These are phyloP conservation scores for Tetraneura akinire DNA, from an alignment of 1,140 invertebrate species.

Conservation along the genomic window DNA sequence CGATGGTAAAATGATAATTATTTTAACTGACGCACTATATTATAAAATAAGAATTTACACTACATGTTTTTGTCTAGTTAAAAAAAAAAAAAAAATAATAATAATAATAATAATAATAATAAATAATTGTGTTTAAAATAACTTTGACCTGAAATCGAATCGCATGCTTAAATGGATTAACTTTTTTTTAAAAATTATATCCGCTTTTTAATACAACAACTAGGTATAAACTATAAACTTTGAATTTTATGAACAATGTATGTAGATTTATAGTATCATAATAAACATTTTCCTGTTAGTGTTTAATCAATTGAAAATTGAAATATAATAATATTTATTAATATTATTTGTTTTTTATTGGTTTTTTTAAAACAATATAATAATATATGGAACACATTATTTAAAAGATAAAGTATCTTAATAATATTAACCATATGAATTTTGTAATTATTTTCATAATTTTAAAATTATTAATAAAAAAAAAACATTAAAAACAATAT, in stretches of 20 bases:
- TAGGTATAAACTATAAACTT: not conserved
- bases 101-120: too few species aligned
- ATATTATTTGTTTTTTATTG: too few species aligned
- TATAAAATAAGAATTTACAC: constrained; percentile 4
- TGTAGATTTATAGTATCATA: too few species aligned
- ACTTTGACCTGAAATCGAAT: constrained; percentile 8
- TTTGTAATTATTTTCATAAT: too few species aligned
- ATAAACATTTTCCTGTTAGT: not conserved
- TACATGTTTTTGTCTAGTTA: not conserved
- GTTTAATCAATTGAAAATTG: not conserved
- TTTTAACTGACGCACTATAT: not conserved
- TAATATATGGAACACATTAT: too few species aligned
- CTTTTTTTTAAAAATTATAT: constrained; percentile 5
- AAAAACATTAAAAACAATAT: too few species aligned
- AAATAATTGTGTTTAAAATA: not conserved
- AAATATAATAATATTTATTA: too few species aligned
- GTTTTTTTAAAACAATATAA: too few species aligned
- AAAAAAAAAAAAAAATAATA: not conserved
- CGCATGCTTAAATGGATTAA: constrained; percentile 7
- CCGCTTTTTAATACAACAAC: constrained; percentile 4
- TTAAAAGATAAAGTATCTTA: too few species aligned
- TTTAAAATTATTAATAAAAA: too few species aligned
- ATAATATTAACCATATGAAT: too few species aligned
- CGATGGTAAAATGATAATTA: too few species aligned
- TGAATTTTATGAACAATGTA: not conserved